Evolutionary conservation across 2,888 invertebrate species (phyloP).

Genomic region (Fragum sueziense): DNA sequence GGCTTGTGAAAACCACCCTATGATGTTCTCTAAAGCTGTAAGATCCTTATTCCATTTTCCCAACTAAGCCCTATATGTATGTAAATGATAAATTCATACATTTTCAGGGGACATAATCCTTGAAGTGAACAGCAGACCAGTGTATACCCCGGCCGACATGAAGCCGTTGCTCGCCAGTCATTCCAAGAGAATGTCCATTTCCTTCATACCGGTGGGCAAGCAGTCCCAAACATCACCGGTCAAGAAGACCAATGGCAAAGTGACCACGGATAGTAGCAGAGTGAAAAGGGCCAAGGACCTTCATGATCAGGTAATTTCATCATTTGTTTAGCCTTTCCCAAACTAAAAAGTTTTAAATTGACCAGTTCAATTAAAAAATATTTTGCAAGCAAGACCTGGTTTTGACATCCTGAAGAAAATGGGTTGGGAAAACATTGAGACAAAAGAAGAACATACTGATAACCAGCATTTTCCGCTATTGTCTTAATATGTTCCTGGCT

Average conservation of each 20-base stretch:
- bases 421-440: too few relatives aligned
- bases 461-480: too few relatives aligned
- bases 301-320: conserved; percentile 72
- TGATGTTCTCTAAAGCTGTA: too few relatives aligned
- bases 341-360: too few relatives aligned
- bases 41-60: not conserved
- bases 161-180: conserved; percentile 66
- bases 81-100: not conserved
- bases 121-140: conserved; percentile 73
- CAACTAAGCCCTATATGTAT: not conserved
- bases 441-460: too few relatives aligned
- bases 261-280: conserved; percentile 58
- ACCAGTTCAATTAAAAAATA: too few relatives aligned
- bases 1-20: too few relatives aligned
- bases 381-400: too few relatives aligned
- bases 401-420: too few relatives aligned
- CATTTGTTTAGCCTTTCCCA: too few relatives aligned
- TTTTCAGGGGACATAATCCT: conserved; percentile 76
- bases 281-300: conserved; percentile 70
- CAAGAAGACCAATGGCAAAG: conserved; percentile 30
- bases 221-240: conserved; percentile 11
- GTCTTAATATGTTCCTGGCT: too few relatives aligned
- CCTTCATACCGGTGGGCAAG: conserved; percentile 74
- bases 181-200: conserved; percentile 68
- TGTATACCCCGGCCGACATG: conserved; percentile 65